A percentile compares a stretch with the other conserved stretches of the same genome.
Conservation (phyloP, 1,140 invertebrate genomes). For the Papilio glaucus region DNA sequence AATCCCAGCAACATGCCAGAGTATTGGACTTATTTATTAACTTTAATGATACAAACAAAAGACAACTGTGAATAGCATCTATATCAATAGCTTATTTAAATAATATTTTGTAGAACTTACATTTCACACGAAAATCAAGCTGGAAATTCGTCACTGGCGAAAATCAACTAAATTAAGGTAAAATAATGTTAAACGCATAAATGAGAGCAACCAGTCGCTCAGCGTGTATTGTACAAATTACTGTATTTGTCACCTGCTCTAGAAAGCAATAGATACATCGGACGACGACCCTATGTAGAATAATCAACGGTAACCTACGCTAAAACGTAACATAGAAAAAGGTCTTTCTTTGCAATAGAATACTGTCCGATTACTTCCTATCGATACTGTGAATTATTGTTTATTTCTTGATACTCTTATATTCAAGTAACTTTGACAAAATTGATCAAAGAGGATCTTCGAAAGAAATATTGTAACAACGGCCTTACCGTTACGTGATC, state of each 20-base stretch:
- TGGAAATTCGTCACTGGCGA: neutral
- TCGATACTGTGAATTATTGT: neutral
- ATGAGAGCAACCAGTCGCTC: neutral
- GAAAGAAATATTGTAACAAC: too few species aligned
- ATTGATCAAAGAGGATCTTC: too few species aligned
- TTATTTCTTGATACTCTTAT: too few species aligned
- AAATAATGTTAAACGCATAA: neutral
- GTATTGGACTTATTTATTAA: too few species aligned
- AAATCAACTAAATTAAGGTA: neutral
- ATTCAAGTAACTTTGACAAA: too few species aligned
- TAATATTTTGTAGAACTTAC: too few species aligned
- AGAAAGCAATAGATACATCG: neutral
- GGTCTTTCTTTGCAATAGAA: neutral
- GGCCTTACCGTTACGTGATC: too few species aligned
- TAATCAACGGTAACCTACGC: slow-evolving; percentile 1
- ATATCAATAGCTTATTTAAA: too few species aligned
- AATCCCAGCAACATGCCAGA: too few species aligned
- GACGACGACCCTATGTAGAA: neutral
- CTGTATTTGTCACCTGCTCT: slow-evolving; percentile 15
- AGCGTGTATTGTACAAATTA: slow-evolving; percentile 9
- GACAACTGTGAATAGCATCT: too few species aligned
- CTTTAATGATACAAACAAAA: too few species aligned
- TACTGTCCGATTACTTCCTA: neutral
- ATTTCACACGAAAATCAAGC: neutral
- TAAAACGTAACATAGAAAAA: neutral